Evolutionary conservation across 2,113 vertebrate species (phyloP).

Genomic region (Carettochelys insculpta): DNA sequence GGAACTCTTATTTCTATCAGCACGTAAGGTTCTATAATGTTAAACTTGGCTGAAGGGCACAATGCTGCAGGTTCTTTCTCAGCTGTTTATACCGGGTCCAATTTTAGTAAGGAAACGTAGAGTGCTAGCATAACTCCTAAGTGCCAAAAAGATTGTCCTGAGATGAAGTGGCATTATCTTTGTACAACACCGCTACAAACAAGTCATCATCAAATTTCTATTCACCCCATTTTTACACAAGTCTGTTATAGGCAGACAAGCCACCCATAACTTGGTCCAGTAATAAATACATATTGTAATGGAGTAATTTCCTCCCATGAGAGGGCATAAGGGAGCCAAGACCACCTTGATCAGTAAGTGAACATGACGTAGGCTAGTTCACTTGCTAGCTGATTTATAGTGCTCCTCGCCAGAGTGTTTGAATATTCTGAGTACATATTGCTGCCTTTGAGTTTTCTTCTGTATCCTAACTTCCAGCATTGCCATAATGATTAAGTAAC

Average conservation of each 20-base stretch:
- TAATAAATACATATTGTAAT: background rate
- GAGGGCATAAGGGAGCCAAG: background rate
- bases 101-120: background rate
- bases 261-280: background rate
- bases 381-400: conserved; percentile 31
- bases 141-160: background rate
- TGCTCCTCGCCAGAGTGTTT: background rate
- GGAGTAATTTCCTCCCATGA: background rate
- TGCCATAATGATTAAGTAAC: conserved; percentile 48
- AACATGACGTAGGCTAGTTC: background rate
- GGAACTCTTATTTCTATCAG: background rate
- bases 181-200: background rate
- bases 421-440: background rate
- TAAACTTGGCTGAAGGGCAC: background rate
- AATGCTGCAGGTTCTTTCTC: background rate
- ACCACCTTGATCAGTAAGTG: background rate
- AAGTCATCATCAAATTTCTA: background rate
- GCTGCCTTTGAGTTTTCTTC: conserved; percentile 52
- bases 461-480: conserved; percentile 54
- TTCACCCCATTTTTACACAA: background rate
- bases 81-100: background rate
- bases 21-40: background rate
- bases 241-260: background rate
- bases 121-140: background rate
- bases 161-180: background rate